These are phyloP conservation scores for Oreochromis mossambicus DNA, from an alignment of 2,797 vertebrate genomes.

Conservation along the genomic window DNA sequence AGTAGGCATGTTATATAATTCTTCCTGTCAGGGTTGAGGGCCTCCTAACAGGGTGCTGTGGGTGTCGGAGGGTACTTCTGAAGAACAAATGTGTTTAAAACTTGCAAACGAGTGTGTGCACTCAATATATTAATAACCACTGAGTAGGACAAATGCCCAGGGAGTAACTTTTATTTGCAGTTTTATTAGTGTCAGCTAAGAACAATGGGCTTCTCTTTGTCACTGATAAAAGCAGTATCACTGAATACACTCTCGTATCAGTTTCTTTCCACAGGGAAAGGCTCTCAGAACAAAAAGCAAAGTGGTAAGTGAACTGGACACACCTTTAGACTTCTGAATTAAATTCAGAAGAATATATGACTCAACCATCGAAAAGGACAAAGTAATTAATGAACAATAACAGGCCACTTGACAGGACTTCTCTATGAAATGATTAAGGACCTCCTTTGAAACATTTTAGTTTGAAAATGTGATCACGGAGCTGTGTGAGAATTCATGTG, in stretches of 20 bases:
- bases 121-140: background rate
- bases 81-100: background rate
- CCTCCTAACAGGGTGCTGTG: background rate
- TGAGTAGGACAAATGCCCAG: background rate
- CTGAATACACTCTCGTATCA: constrained; percentile 45
- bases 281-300: background rate
- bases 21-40: background rate
- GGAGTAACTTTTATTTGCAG: background rate
- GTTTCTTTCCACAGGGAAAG: background rate
- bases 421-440: background rate
- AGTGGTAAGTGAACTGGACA: background rate
- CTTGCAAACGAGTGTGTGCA: background rate
- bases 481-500: background rate
- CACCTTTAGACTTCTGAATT: background rate
- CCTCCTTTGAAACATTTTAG: background rate
- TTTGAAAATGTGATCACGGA: background rate
- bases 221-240: constrained; percentile 25
- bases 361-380: rapidly evolving
- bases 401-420: background rate
- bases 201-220: constrained; percentile 7
- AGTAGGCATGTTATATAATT: constrained; percentile 6
- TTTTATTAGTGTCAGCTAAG: background rate
- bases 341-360: background rate
- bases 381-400: background rate
- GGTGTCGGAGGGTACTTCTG: background rate